Evolutionary conservation across 2,888 invertebrate genomes (phyloP).

Genomic region (Acrobasis suavella): DNA sequence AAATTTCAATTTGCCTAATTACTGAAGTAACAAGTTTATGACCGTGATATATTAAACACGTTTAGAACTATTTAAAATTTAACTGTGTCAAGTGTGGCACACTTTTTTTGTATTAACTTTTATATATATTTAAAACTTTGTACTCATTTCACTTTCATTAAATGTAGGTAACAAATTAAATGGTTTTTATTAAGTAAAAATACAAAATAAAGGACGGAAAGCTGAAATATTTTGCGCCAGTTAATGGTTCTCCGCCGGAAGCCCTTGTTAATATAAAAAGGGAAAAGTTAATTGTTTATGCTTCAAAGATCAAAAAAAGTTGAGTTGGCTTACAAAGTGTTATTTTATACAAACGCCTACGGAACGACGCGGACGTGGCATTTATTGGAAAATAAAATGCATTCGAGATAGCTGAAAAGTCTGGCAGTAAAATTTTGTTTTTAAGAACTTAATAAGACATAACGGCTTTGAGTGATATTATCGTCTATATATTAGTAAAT

Average conservation of each 20-base stretch:
- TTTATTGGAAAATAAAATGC: background rate
- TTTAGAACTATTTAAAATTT: no score
- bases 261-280: background rate
- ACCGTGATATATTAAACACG: background rate
- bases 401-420: no score
- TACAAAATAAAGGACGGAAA: background rate
- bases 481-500: no score
- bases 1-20: background rate
- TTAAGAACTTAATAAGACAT: no score
- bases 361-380: background rate
- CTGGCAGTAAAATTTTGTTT: no score
- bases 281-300: conserved; percentile 2
- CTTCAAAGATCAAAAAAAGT: background rate
- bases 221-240: background rate
- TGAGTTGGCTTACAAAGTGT: background rate
- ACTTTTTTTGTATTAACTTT: no score
- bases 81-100: no score
- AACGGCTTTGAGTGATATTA: no score
- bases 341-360: background rate
- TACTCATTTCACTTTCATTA: no score
- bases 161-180: background rate
- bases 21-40: background rate
- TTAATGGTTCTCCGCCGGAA: background rate
- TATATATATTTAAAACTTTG: no score
- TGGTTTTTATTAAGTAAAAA: background rate